Conservation (phyloP, 2,888 invertebrate genomes). For the Cephalotes varians region DNA sequence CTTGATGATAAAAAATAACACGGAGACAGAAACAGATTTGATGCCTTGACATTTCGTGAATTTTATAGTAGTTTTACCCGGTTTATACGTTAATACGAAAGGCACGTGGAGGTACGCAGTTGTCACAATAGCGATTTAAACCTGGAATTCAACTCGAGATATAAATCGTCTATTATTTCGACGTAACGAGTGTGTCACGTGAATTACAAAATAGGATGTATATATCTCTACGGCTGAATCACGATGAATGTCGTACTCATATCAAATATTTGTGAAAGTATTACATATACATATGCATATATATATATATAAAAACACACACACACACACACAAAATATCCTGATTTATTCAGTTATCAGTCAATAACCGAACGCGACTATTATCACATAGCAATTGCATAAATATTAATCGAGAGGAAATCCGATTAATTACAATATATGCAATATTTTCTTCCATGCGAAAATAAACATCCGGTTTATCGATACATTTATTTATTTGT, state of each 20-base stretch:
- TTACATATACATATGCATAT: background rate
- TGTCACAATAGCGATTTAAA: conserved; percentile 5
- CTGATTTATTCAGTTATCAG: conserved; percentile 24
- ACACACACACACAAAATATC: background rate
- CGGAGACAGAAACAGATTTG: background rate
- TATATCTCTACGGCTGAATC: background rate
- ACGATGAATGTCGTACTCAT: background rate
- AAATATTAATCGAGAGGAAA: conserved; percentile 15
- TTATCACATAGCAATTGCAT: conserved; percentile 5
- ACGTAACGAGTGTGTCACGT: conserved; percentile 6
- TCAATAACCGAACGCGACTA: background rate
- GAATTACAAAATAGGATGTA: conserved; percentile 18
- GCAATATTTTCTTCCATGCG: background rate
- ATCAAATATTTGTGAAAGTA: conserved; percentile 24
- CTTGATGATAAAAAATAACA: conserved; percentile 2
- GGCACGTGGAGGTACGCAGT: background rate
- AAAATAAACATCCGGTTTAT: conserved; percentile 17
- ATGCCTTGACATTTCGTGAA: conserved; percentile 7
- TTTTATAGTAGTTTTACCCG: background rate
- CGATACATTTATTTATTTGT: conserved; percentile 4
- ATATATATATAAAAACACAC: background rate
- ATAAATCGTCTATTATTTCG: conserved; percentile 11
- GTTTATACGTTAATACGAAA: background rate
- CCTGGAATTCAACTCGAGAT: conserved; percentile 20
- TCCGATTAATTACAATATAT: conserved; percentile 29